These are phyloP conservation scores for Platynereis dumerilii DNA, from an alignment of 2,888 invertebrate genomes.

Conservation along the genomic window DNA sequence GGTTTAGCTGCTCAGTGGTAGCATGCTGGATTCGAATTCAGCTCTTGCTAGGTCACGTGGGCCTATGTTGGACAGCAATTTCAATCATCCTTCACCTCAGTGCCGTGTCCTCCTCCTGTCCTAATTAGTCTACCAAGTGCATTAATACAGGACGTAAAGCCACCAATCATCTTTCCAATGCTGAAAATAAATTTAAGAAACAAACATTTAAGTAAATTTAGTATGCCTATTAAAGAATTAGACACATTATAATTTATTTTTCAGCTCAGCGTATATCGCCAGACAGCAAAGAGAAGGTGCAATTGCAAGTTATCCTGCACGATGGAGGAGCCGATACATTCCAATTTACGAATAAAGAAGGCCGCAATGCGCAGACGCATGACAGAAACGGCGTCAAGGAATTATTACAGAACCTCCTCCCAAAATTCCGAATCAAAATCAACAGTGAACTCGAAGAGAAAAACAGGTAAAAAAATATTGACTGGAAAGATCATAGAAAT, in stretches of 20 bases:
- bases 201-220: too few species aligned
- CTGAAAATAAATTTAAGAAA: too few species aligned
- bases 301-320: constrained; percentile 93
- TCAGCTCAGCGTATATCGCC: constrained; percentile 93
- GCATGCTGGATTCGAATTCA: too few species aligned
- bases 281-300: constrained; percentile 96
- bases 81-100: too few species aligned
- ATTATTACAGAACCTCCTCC: constrained; percentile 85
- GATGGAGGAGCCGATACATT: constrained; percentile 95
- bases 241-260: constrained; percentile 16
- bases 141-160: too few species aligned
- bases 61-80: too few species aligned
- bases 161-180: too few species aligned
- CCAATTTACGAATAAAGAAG: constrained; percentile 91
- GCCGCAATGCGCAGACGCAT: constrained; percentile 80
- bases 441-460: constrained; percentile 89
- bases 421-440: constrained; percentile 91
- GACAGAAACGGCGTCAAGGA: constrained; percentile 95
- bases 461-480: constrained; percentile 69
- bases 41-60: too few species aligned
- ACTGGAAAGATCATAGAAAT: constrained; percentile 2
- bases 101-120: too few species aligned
- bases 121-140: too few species aligned
- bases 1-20: too few species aligned
- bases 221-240: too few species aligned